A percentile compares a stretch with the other conserved stretches of the same genome.
Evolutionary conservation across 2,113 vertebrate species (phyloP).

Genomic region (Pteronura brasiliensis): DNA sequence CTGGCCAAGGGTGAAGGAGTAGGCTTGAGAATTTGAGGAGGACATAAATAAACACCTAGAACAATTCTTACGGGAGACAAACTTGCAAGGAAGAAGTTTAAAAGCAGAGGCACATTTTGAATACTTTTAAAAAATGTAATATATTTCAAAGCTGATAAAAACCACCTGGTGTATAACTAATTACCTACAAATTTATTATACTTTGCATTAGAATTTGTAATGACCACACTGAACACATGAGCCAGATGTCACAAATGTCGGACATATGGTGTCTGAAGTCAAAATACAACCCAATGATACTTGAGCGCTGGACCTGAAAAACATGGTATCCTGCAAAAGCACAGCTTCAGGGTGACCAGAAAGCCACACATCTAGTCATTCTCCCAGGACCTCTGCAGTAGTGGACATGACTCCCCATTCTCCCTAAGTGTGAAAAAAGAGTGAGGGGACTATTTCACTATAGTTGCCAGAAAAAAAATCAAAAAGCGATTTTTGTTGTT

Average conservation of each 20-base stretch:
- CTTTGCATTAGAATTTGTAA: neutral
- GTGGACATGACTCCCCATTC: neutral
- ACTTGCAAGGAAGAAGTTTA: constrained; percentile 9
- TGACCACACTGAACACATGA: neutral
- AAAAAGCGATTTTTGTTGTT: neutral
- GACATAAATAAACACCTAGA: neutral
- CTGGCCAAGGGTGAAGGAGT: neutral
- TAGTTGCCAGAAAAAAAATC: neutral
- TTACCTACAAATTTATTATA: neutral
- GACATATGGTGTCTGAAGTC: neutral
- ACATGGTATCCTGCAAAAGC: neutral
- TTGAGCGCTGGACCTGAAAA: neutral
- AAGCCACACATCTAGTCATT: neutral
- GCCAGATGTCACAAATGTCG: neutral
- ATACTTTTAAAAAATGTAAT: neutral
- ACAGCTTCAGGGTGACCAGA: neutral
- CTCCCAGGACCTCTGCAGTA: neutral
- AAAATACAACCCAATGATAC: neutral
- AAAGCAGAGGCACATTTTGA: neutral
- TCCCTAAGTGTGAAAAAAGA: neutral
- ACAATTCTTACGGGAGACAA: neutral
- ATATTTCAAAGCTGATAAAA: neutral
- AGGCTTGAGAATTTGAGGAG: neutral
- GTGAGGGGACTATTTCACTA: neutral
- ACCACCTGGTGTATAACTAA: neutral